Evolutionary conservation across 2,888 invertebrate genomes (phyloP).

Genomic region (Andrena trimmerana): DNA sequence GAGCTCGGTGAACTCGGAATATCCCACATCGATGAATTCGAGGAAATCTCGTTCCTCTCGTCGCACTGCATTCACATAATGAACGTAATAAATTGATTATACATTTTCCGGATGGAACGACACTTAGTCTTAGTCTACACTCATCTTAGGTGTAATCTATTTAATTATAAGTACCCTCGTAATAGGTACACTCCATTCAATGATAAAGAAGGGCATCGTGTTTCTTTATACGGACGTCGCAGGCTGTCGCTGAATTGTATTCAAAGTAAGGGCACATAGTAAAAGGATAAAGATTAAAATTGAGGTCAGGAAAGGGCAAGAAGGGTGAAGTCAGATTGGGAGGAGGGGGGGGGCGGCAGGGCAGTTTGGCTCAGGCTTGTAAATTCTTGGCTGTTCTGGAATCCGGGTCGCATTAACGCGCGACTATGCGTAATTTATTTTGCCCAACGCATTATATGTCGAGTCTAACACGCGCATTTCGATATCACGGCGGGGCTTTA

Average conservation of each 20-base stretch:
- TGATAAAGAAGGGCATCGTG: not conserved
- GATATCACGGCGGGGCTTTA: conserved; percentile 51
- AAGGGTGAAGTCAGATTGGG: not conserved
- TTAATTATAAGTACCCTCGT: not conserved
- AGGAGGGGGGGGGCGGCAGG: conserved; percentile 53
- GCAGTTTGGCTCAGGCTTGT: conserved; percentile 78
- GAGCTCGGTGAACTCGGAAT: conserved; percentile 81
- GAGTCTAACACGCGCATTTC: conserved; percentile 69
- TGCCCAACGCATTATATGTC: conserved; percentile 69
- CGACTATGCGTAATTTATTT: conserved; percentile 76
- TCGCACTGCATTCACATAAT: conserved; percentile 51
- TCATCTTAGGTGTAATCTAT: too few species aligned
- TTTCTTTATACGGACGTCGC: conserved; percentile 35
- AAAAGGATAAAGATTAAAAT: conserved; percentile 19
- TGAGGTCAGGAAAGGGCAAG: conserved; percentile 26
- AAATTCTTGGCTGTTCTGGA: conserved; percentile 77
- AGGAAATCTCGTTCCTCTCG: conserved; percentile 69
- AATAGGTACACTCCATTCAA: not conserved
- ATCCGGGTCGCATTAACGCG: conserved; percentile 75
- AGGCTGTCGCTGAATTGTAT: conserved; percentile 12
- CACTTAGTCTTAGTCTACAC: not conserved
- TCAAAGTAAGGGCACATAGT: conserved; percentile 27
- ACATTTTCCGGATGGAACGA: not conserved
- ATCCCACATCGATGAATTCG: conserved; percentile 72
- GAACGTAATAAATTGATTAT: not conserved